These are phyloP conservation scores for Lithobius niger DNA, from an alignment of 1,140 invertebrate species.

Conservation along the genomic window DNA sequence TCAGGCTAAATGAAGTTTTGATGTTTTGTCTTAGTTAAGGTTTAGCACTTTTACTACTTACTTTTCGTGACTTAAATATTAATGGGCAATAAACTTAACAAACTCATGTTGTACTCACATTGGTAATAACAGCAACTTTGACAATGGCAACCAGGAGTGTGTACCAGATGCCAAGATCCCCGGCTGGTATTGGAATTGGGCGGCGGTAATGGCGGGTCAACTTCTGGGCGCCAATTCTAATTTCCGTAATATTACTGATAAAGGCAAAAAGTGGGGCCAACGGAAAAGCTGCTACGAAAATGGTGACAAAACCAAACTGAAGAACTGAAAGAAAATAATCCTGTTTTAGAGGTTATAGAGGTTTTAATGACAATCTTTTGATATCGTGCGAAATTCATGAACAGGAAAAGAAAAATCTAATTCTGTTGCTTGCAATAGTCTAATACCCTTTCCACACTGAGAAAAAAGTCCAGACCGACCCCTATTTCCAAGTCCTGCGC, in stretches of 20 bases:
- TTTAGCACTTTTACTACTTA: too few species aligned
- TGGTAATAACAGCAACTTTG: constrained; percentile 80
- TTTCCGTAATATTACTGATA: constrained; percentile 80
- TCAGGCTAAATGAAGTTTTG: too few species aligned
- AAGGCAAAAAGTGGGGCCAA: constrained; percentile 72
- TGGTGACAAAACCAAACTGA: constrained; percentile 80
- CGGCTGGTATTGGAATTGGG: constrained; percentile 67
- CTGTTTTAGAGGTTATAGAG: too few species aligned
- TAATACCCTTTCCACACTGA: too few species aligned
- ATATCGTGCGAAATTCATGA: too few species aligned
- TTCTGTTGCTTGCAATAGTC: too few species aligned
- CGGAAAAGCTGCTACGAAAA: constrained; percentile 81
- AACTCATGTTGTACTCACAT: constrained; percentile 44
- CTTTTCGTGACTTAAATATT: too few species aligned
- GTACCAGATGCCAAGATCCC: constrained; percentile 86
- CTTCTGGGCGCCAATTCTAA: constrained; percentile 75
- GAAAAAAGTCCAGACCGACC: too few species aligned
- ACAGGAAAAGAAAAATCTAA: not conserved
- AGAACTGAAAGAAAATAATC: constrained; percentile 33
- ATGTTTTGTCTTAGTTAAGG: too few species aligned
- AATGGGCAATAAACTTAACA: too few species aligned
- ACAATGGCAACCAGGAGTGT: constrained; percentile 76
- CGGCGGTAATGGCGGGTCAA: constrained; percentile 66
- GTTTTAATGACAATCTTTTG: too few species aligned
- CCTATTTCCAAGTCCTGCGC: too few species aligned